Evolutionary conservation across 2,113 vertebrate genomes (phyloP).

Genomic region (Scalopus aquaticus): DNA sequence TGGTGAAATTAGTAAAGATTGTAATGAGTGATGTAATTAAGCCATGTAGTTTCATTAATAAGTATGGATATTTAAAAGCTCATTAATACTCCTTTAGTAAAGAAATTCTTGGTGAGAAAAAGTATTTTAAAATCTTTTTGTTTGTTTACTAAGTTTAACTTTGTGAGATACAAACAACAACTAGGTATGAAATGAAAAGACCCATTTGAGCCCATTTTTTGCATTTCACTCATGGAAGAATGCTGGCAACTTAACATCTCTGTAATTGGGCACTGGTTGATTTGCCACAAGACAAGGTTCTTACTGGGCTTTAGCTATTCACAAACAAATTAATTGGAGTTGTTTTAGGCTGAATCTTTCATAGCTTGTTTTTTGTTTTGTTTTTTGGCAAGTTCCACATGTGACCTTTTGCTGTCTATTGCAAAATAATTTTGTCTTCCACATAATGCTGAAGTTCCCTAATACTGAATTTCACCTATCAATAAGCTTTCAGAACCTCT

Average conservation of each 20-base stretch:
- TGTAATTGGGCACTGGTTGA: background rate
- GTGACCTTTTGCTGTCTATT: background rate
- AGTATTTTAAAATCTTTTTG: background rate
- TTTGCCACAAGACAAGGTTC: background rate
- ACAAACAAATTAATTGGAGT: background rate
- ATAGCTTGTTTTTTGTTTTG: background rate
- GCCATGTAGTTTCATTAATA: conserved; percentile 29
- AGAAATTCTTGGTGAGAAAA: conserved; percentile 20
- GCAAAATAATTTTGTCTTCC: conserved; percentile 16
- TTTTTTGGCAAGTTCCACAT: background rate
- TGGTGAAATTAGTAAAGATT: background rate
- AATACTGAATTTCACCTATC: background rate
- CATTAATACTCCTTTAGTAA: background rate
- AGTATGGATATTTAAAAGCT: conserved; percentile 37
- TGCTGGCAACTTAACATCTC: background rate
- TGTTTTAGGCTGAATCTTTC: background rate
- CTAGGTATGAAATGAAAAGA: background rate
- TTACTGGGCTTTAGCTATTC: background rate
- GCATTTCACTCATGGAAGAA: background rate
- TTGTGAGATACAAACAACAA: background rate
- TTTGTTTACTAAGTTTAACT: conserved; percentile 29
- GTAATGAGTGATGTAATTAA: conserved; percentile 19
- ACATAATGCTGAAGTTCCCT: background rate
- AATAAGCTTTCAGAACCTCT: conserved; percentile 46
- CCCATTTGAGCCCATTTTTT: background rate